Conservation (phyloP, 1,140 invertebrate genomes). For the Zaprionus inermis region DNA sequence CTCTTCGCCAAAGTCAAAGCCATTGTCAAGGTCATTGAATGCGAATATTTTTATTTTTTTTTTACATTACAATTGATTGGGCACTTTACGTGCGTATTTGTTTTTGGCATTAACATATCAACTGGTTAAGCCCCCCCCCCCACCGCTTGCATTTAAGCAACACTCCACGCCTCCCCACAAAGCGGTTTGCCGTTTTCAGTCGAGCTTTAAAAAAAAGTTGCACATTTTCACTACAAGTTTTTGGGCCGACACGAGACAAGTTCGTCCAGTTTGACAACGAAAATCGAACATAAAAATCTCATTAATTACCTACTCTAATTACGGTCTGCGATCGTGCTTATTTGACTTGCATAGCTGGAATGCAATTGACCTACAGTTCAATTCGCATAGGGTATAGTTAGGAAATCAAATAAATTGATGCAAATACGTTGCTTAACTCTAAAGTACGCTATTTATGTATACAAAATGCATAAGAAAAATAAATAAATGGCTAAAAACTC, state of each 20-base stretch:
- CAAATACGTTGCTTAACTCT: too few species aligned
- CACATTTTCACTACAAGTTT: slow-evolving; percentile 65
- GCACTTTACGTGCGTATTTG: slow-evolving; percentile 52
- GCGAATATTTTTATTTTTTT: slow-evolving; percentile 57
- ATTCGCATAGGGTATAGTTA: neutral
- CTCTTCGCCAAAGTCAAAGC: slow-evolving; percentile 56
- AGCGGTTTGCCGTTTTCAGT: slow-evolving; percentile 56
- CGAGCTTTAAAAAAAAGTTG: slow-evolving; percentile 42
- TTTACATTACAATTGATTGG: slow-evolving; percentile 63
- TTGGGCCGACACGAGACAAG: slow-evolving; percentile 21
- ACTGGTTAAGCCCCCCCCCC: neutral
- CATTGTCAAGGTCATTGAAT: slow-evolving; percentile 80
- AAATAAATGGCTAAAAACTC: neutral
- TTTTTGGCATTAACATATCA: slow-evolving; percentile 52
- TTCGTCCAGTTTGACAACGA: slow-evolving; percentile 33
- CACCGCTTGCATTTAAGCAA: neutral
- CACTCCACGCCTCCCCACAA: neutral
- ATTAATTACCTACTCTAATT: slow-evolving; percentile 41
- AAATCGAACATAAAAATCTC: slow-evolving; percentile 37
- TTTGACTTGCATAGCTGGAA: neutral
- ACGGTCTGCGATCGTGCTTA: neutral
- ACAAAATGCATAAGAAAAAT: too few species aligned
- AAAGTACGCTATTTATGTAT: too few species aligned
- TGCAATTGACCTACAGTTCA: neutral
- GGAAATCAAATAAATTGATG: neutral